Evolutionary conservation across 2,888 invertebrate genomes (phyloP).

Genomic region (Caenorhabditis sinica): DNA sequence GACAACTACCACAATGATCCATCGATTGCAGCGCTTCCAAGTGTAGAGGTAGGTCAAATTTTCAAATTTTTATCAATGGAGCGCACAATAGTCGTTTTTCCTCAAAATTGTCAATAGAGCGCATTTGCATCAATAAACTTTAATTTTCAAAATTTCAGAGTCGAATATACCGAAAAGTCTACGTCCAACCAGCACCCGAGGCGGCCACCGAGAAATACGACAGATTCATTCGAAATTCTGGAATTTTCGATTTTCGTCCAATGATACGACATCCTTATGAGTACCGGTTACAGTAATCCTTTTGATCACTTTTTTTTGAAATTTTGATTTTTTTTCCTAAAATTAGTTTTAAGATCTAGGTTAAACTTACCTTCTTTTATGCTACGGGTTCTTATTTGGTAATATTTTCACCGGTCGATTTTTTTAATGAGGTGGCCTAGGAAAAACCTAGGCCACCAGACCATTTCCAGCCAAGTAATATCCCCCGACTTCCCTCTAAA

Average conservation of each 20-base stretch:
- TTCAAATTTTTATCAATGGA: not conserved
- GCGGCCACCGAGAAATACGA: slow-evolving; percentile 44
- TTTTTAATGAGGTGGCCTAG: too few species aligned
- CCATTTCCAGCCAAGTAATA: too few species aligned
- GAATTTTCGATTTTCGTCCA: slow-evolving; percentile 51
- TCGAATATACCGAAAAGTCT: slow-evolving; percentile 47
- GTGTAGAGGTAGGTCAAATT: slow-evolving; percentile 24
- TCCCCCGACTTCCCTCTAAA: too few species aligned
- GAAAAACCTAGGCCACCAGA: too few species aligned
- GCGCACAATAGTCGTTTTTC: not conserved
- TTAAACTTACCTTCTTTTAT: too few species aligned
- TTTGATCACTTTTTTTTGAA: too few species aligned
- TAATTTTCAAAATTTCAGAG: slow-evolving; percentile 18
- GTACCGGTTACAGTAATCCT: slow-evolving; percentile 57
- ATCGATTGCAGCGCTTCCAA: slow-evolving; percentile 50
- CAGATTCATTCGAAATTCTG: slow-evolving; percentile 51
- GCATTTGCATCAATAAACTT: not conserved
- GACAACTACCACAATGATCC: slow-evolving; percentile 60
- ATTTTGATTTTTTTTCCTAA: too few species aligned
- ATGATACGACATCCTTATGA: slow-evolving; percentile 50
- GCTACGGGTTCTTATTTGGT: too few species aligned
- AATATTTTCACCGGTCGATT: too few species aligned
- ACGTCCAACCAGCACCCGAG: slow-evolving; percentile 30
- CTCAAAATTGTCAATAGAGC: not conserved
- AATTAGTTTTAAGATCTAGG: too few species aligned